Evolutionary conservation across 2,797 vertebrate species (phyloP), one percentile per base, ranked within the genome.

Genomic region (Hirundo rustica): DNA sequence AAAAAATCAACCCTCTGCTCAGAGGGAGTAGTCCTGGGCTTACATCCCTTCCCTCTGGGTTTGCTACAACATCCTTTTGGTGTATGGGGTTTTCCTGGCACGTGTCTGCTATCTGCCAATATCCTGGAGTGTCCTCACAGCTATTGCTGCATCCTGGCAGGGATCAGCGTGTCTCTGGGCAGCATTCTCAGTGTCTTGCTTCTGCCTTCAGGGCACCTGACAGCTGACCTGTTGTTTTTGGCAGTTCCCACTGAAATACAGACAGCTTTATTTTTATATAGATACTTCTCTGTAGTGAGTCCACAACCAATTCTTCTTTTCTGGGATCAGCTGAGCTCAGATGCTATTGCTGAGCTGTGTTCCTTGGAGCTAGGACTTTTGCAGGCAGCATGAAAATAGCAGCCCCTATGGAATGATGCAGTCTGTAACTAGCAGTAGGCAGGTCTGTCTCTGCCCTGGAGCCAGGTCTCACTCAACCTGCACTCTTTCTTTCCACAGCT

Each of bases 401-500:
- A 88, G 27, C 25, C 50, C 25, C 22, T 75, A 5, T 54, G 55
- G 68, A 71, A 85, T 26, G 58, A 54, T 30, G 30, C n/a, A 40
- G 25, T 40, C 26, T 40, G 32, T 26, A 13, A 11, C 27, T 51
- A 38, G 53, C 34, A 75, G 17, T n/a, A 53, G 30, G 48, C 26
- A 70, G 61, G 34, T 67, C 53, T 18, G 11, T 54, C 34, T 64
- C n/a, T 88, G 47, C 70, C 53, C 22, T 1, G 0, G 19, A 68
- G 34, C 14, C 0, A 0, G 36, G 27, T 91, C 85, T 96, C 42
- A 91, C 57, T 85, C 5, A 2, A 2, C 60, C n/a, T 75, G 30
- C 32, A 12, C 44, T 95, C 40, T 90, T 73, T 85, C 38, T 67
- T 89, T 93, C 79, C 71, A 50, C 93, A 99, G 99, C 98, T 64